Conservation (phyloP, 2,888 invertebrate genomes). For the Agrochola circellaris region DNA sequence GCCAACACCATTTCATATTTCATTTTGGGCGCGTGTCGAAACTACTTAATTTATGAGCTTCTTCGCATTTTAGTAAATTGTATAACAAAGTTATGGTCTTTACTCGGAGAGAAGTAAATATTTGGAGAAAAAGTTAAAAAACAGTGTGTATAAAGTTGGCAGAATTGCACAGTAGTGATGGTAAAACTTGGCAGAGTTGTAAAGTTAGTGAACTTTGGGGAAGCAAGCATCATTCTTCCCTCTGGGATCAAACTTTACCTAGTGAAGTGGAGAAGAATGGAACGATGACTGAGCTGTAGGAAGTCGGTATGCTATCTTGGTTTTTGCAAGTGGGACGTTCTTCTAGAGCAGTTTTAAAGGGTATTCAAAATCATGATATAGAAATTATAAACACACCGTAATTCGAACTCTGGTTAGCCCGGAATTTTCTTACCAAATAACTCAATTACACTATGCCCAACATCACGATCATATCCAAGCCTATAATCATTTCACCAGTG, state of each 20-base stretch:
- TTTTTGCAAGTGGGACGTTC: background rate
- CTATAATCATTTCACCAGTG: background rate
- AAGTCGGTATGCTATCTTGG: background rate
- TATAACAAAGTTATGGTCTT: conserved; percentile 15
- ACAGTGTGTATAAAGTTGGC: no score
- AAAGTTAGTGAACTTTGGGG: background rate
- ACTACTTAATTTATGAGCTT: conserved; percentile 47
- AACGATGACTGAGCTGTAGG: background rate
- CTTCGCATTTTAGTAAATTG: conserved; percentile 36
- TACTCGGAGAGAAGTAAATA: background rate
- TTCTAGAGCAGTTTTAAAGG: background rate
- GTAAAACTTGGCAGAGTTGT: background rate
- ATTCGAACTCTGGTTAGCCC: background rate
- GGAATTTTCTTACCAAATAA: conserved; percentile 11
- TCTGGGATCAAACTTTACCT: background rate
- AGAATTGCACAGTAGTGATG: background rate
- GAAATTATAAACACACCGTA: background rate
- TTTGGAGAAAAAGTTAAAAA: background rate
- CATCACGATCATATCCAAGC: background rate
- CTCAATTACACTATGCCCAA: background rate
- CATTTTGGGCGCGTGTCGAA: conserved; percentile 42
- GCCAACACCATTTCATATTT: conserved; percentile 37
- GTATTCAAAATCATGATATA: background rate
- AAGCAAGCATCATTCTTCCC: background rate
- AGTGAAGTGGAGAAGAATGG: background rate